These are phyloP conservation scores for Automeris io DNA, from an alignment of 2,888 invertebrate species.

Conservation along the genomic window DNA sequence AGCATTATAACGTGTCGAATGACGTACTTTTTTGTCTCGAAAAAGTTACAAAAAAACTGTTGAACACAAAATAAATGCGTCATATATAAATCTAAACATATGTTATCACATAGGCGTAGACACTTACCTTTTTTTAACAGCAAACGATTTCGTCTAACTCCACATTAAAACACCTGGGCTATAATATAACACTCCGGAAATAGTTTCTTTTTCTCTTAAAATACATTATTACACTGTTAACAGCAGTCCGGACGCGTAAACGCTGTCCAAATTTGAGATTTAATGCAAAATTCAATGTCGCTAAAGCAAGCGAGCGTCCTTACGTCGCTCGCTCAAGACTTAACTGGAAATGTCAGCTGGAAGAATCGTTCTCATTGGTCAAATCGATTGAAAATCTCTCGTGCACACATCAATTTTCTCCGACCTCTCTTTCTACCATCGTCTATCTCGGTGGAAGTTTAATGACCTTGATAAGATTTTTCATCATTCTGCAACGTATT, in stretches of 20 bases:
- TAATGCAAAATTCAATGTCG: conserved; percentile 32
- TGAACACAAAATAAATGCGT: conserved; percentile 20
- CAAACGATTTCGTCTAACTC: conserved; percentile 58
- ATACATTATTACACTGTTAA: conserved; percentile 74
- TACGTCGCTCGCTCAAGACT: conserved; percentile 42
- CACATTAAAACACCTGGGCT: conserved; percentile 65
- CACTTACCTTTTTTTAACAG: conserved; percentile 55
- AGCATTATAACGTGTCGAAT: background rate
- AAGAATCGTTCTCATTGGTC: conserved; percentile 61
- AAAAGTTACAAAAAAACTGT: conserved; percentile 10
- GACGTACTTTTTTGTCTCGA: background rate
- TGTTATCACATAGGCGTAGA: conserved; percentile 42
- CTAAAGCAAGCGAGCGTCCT: conserved; percentile 47
- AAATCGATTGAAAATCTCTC: conserved; percentile 63
- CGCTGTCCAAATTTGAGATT: conserved; percentile 59
- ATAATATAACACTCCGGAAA: conserved; percentile 74
- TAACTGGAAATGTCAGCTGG: conserved; percentile 73
- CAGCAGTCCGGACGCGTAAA: conserved; percentile 60
- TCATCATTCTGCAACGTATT: conserved; percentile 18
- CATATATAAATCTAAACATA: conserved; percentile 43
- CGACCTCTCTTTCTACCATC: conserved; percentile 34
- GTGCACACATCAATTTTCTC: conserved; percentile 39
- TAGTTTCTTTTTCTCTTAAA: conserved; percentile 74
- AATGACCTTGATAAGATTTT: conserved; percentile 52
- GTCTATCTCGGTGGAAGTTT: conserved; percentile 43